These are phyloP conservation scores for Machimus atricapillus DNA, from an alignment of 2,888 invertebrate species.

Conservation along the genomic window DNA sequence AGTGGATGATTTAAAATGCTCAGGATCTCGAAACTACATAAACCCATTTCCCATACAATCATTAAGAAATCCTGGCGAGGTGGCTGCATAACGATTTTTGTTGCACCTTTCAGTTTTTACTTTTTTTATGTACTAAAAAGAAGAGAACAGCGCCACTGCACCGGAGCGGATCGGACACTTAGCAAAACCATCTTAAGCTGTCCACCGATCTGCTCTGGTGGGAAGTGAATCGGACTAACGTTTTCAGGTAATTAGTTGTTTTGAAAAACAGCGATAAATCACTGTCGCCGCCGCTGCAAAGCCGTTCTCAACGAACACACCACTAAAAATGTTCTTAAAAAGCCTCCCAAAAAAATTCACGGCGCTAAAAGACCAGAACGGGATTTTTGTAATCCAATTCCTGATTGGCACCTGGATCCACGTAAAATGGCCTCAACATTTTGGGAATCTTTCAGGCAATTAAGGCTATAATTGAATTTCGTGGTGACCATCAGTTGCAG, in stretches of 20 bases:
- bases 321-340: neutral
- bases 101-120: neutral
- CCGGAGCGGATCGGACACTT: neutral
- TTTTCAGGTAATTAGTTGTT: neutral
- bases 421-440: neutral
- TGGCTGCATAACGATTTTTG: neutral
- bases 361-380: neutral
- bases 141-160: neutral
- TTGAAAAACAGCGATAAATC: neutral
- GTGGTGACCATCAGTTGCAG: neutral
- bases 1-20: neutral
- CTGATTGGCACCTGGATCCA: conserved; percentile 21
- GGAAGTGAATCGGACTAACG: neutral
- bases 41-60: too few relatives aligned
- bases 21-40: neutral
- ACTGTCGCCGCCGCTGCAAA: neutral
- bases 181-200: neutral
- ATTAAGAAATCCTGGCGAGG: neutral
- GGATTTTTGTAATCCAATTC: conserved; percentile 12
- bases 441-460: conserved; percentile 11
- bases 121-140: neutral
- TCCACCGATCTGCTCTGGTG: neutral
- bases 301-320: neutral
- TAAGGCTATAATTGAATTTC: conserved; percentile 33
- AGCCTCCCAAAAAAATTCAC: neutral